Evolutionary conservation across 1,140 invertebrate genomes (phyloP).

Genomic region (Mycetomoellerius zeteki): DNA sequence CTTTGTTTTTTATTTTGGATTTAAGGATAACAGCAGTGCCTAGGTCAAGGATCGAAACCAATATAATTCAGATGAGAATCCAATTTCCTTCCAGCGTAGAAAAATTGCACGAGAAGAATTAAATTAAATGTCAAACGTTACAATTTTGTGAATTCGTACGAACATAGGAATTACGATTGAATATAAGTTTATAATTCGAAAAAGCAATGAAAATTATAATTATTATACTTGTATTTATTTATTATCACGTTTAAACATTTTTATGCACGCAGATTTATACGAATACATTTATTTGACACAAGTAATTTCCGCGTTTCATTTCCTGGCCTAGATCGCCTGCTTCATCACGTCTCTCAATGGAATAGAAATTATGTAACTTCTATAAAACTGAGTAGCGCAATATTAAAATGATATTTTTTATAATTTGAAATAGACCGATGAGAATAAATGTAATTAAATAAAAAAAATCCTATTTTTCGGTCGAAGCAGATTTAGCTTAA

Average conservation of each 20-base stretch:
- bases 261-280: slow-evolving; percentile 23
- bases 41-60: not conserved
- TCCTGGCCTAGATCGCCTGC: slow-evolving; percentile 11
- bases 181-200: not conserved
- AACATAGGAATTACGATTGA: not conserved
- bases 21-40: not conserved
- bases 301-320: slow-evolving; percentile 4
- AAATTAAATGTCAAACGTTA: not conserved
- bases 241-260: slow-evolving; percentile 19
- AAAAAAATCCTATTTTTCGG: too few species aligned
- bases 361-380: not conserved
- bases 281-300: slow-evolving; percentile 24
- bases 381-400: not conserved
- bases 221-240: slow-evolving; percentile 29
- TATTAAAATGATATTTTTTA: not conserved
- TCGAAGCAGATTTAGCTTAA: too few species aligned
- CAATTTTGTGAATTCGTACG: not conserved
- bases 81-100: not conserved
- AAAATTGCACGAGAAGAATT: not conserved
- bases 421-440: not conserved
- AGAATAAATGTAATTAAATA: too few species aligned
- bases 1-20: not conserved
- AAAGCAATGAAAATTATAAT: slow-evolving; percentile 4
- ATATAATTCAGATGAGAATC: not conserved
- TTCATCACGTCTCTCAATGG: not conserved